Base-by-base conservation (phyloP, 2,113 vertebrate species). In the Myotis davidii region DNA sequence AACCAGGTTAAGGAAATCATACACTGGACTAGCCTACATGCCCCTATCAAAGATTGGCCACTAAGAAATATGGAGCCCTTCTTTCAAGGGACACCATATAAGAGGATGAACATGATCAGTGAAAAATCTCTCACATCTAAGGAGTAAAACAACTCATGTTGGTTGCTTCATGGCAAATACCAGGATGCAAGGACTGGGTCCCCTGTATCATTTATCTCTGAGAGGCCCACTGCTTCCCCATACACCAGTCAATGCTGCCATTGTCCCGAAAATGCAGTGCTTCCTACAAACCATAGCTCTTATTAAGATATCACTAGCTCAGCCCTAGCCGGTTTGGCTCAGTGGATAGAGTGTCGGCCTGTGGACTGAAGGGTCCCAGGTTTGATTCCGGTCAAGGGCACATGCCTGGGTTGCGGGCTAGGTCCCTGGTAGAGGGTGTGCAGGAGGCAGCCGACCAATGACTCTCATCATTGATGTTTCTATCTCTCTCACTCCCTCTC, bases 1-100 rank as follows among this genome's bases (percentile, higher is more conserved):
- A 94, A 95, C 56, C 79, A 96, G 89, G 90, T 97, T 97, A 97
- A 96, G 77, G 92, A 73, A 96, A 97, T 97, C 32, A 96, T 67
- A 94, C 0, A 54, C 1, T 16, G 9, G 10, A 61, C 37, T 37
- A 81, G 13, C 0, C 3, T 56, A 67, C 45, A 14, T n/a, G 54
- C 8, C 5, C 8, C 37, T 82, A 85, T 56, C 17, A 85, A 52
- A 83, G 50, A 64, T 0, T 7, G 85, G 10, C 0, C 34, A 92
- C 1, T 39, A 94, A 96, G 7, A 67, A 94, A 76, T 61, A 84
- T 2, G 54, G 16, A 76, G n/a, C 1, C 16, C 39, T 72, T 83
- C n/a, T 82, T 61, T 96, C 0, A 65, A 92, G 13, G 56, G 25
- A 70, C 25, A 78, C 11, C 39, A 3, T 27, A 14, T 39, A 61